These are phyloP conservation scores for Gasterosteus aculeatus DNA, from an alignment of 2,113 vertebrate genomes.

Conservation along the genomic window DNA sequence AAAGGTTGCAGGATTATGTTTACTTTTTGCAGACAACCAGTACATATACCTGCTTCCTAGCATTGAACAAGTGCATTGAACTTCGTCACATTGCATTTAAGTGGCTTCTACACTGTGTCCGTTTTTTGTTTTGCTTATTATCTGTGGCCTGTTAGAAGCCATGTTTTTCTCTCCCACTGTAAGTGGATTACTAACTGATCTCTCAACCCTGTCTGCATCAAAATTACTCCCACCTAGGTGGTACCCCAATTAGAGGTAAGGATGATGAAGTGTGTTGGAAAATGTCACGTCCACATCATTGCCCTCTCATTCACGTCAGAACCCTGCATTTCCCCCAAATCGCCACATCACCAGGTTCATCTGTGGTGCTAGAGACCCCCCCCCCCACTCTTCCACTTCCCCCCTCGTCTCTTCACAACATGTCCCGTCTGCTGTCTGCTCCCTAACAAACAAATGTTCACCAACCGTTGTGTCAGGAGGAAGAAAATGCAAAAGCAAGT, in stretches of 20 bases:
- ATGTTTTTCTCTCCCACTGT: conserved; percentile 60
- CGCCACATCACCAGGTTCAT: conserved; percentile 59
- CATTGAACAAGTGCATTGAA: conserved; percentile 18
- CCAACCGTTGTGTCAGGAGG: conserved; percentile 59
- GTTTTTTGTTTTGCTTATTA: conserved; percentile 23
- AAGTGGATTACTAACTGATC: conserved; percentile 76
- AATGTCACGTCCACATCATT: conserved; percentile 75
- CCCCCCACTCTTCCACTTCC: conserved; percentile 62
- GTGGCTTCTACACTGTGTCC: conserved; percentile 52
- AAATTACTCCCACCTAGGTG: conserved; percentile 97
- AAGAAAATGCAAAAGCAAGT: conserved; percentile 32
- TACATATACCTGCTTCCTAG: conserved; percentile 1
- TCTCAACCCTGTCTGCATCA: conserved; percentile 97
- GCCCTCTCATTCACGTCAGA: conserved; percentile 73
- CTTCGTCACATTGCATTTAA: conserved; percentile 48
- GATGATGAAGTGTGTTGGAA: conserved; percentile 84
- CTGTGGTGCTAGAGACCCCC: conserved; percentile 64
- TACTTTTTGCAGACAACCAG: neutral
- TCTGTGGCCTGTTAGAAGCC: conserved; percentile 56
- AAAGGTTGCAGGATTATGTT: conserved; percentile 8
- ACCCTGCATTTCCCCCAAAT: conserved; percentile 75
- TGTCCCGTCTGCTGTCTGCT: conserved; percentile 59
- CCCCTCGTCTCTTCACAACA: conserved; percentile 32
- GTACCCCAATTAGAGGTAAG: conserved; percentile 99
- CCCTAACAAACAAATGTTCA: conserved; percentile 72